These are phyloP conservation scores for Drosophila seclusa DNA, from an alignment of 2,888 invertebrate species.

Conservation along the genomic window DNA sequence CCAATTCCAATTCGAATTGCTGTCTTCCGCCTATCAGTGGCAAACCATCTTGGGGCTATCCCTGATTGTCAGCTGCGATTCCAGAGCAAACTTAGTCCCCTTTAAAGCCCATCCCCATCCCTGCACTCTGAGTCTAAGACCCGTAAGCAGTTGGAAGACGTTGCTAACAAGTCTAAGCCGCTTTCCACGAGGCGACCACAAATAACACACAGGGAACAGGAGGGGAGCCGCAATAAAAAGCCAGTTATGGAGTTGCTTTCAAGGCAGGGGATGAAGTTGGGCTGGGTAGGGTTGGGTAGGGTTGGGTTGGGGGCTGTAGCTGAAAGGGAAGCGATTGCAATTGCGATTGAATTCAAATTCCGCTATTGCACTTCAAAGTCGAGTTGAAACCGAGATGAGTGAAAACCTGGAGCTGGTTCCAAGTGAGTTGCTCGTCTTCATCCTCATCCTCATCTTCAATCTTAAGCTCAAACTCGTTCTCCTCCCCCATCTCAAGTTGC, in stretches of 20 bases:
- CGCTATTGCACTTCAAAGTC: constrained; percentile 69
- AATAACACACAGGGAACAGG: constrained; percentile 35
- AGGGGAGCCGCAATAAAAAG: constrained; percentile 43
- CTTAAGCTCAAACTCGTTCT: constrained; percentile 1
- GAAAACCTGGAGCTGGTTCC: constrained; percentile 44
- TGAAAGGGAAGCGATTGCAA: constrained; percentile 52
- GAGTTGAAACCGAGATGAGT: constrained; percentile 49
- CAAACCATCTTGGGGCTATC: constrained; percentile 49
- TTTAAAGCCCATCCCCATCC: not conserved
- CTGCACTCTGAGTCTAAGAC: constrained; percentile 22
- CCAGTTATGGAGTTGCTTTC: constrained; percentile 25
- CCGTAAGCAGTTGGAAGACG: constrained; percentile 56
- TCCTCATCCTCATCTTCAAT: constrained; percentile 13
- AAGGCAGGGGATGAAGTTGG: not conserved
- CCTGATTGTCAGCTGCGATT: constrained; percentile 48
- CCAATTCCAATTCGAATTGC: constrained; percentile 22
- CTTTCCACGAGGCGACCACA: constrained; percentile 33
- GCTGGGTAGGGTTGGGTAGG: not conserved
- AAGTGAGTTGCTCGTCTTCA: constrained; percentile 34
- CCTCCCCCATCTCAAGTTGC: not conserved
- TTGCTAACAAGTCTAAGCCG: constrained; percentile 70
- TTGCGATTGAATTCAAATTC: constrained; percentile 76
- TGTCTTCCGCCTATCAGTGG: constrained; percentile 13
- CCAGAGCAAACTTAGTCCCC: not conserved
- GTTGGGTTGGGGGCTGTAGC: not conserved